phyloP scores from a whole-genome alignment of 2,113 vertebrate species.

The Petrocephalus zakoni region DNA sequence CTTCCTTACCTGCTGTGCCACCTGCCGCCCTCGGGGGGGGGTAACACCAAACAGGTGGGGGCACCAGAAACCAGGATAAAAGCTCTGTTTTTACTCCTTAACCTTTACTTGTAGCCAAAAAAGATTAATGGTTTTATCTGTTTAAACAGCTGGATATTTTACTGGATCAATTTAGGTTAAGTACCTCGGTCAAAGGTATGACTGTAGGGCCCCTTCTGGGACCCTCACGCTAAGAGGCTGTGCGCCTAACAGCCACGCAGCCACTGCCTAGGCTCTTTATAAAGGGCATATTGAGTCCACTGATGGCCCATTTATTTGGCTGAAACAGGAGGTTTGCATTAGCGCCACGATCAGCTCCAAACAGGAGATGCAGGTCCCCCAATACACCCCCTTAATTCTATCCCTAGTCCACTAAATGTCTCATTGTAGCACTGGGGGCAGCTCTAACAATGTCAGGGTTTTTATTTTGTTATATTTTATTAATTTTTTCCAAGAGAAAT shows the following conservation, averaged over 20 bases:
- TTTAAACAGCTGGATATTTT: not conserved
- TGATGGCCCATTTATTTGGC: conserved; percentile 44
- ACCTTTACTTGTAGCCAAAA: not conserved
- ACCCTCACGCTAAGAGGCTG: not conserved
- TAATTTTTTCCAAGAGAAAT: no score
- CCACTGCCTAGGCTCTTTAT: not conserved
- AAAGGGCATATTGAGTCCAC: not conserved
- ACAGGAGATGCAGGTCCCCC: conserved; percentile 27
- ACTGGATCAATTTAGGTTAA: not conserved
- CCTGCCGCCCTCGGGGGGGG: not conserved
- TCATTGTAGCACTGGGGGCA: not conserved
- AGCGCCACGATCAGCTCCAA: conserved; percentile 36
- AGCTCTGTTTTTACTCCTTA: not conserved
- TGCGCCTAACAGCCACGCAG: not conserved
- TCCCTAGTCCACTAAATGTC: not conserved
- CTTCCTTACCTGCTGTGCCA: not conserved
- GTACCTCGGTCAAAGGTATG: not conserved
- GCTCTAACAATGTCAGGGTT: not conserved
- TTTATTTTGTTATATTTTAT: no score
- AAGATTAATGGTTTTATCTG: not conserved
- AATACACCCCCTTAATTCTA: not conserved
- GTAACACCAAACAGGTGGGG: not conserved
- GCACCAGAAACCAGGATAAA: not conserved
- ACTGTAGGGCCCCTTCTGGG: not conserved
- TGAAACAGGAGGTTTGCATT: conserved; percentile 46